These are phyloP conservation scores for Microctenopoma lineatum DNA, from an alignment of 2,797 vertebrate species.

Conservation along the genomic window DNA sequence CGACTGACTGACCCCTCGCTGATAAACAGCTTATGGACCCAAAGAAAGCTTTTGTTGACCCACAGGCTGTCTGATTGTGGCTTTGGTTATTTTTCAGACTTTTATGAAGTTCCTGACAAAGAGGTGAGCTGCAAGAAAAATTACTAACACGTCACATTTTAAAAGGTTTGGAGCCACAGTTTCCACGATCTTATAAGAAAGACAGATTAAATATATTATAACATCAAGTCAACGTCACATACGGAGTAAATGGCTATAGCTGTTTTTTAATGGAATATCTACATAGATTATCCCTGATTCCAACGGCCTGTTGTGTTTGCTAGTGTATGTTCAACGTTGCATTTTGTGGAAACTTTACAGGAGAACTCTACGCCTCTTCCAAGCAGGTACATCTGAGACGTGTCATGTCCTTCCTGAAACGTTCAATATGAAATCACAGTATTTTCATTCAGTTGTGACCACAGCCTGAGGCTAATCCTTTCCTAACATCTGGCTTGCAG, in stretches of 20 bases:
- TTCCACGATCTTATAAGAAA: too few species aligned
- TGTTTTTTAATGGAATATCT: too few species aligned
- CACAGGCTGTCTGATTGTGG: conserved; percentile 15
- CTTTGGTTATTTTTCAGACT: conserved; percentile 75
- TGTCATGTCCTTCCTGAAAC: background rate
- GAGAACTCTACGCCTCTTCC: conserved; percentile 37
- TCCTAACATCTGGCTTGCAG: conserved; percentile 48
- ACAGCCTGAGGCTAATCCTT: background rate
- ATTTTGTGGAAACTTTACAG: conserved; percentile 60
- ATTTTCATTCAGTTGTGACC: background rate
- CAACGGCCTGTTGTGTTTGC: too few species aligned
- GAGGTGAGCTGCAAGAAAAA: conserved; percentile 73
- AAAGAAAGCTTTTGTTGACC: background rate
- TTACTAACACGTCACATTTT: background rate
- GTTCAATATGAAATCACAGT: background rate
- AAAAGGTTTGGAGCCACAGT: too few species aligned
- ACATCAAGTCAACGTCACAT: too few species aligned
- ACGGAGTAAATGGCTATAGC: too few species aligned
- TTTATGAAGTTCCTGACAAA: conserved; percentile 84
- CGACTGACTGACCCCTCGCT: too few species aligned
- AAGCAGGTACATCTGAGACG: conserved; percentile 67
- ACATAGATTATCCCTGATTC: too few species aligned
- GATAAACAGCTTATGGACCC: too few species aligned
- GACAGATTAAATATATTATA: too few species aligned
- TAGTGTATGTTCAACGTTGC: background rate